These are phyloP conservation scores for Epizoanthus scotinus DNA, from an alignment of 92 coral and sea anemone species.

Conservation along the genomic window DNA sequence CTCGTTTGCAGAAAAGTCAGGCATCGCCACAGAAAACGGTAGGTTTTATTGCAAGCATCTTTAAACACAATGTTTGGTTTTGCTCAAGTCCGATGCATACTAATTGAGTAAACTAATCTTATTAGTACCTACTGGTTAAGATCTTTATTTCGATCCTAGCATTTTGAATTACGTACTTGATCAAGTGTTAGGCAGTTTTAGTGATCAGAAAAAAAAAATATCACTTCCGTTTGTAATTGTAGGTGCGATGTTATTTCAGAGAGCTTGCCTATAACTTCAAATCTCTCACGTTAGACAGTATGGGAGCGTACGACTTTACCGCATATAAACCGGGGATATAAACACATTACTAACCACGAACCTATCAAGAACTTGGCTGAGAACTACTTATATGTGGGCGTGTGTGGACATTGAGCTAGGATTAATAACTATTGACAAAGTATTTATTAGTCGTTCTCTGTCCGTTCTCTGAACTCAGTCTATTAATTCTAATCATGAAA, in stretches of 20 bases:
- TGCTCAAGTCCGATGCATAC: neutral
- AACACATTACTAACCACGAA: neutral
- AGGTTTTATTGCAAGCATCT: neutral
- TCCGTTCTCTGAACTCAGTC: no score
- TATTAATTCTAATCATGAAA: neutral
- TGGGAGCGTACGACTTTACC: neutral
- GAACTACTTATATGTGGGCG: neutral
- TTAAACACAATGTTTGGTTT: neutral
- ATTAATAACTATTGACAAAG: no score
- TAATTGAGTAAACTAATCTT: slow-evolving; percentile 16
- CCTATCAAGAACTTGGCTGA: neutral
- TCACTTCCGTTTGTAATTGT: slow-evolving; percentile 7
- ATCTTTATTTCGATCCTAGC: neutral
- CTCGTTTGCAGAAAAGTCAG: slow-evolving; percentile 75
- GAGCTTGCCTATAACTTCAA: neutral
- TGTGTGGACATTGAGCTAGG: neutral
- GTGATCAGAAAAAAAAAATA: neutral
- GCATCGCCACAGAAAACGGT: slow-evolving; percentile 71
- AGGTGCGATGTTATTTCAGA: neutral
- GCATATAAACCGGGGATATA: no score
- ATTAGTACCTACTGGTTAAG: neutral
- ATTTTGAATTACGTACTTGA: neutral
- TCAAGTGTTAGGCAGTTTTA: neutral
- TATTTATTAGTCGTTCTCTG: no score
- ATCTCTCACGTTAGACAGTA: neutral